Conservation (phyloP, 2,888 invertebrate genomes). For the Leucophenga montana region DNA sequence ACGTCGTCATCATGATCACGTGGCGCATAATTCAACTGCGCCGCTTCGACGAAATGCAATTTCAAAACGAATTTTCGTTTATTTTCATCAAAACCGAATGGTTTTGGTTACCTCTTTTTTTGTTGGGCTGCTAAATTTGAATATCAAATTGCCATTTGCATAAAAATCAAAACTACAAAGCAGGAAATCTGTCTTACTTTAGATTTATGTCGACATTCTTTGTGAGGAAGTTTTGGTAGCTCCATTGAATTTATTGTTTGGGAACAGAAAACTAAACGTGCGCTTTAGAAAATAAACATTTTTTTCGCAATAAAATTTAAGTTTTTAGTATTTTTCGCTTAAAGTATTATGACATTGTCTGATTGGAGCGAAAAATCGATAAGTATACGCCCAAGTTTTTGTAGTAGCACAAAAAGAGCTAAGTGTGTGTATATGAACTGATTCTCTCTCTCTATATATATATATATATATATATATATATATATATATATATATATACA, state of each 20-base stretch:
- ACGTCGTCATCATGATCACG: slow-evolving; percentile 18
- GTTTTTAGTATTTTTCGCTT: slow-evolving; percentile 1
- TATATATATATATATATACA: slow-evolving; percentile 50
- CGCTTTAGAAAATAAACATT: too few species aligned
- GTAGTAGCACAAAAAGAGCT: too few species aligned
- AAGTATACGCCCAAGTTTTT: slow-evolving; percentile 15
- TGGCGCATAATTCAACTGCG: slow-evolving; percentile 24
- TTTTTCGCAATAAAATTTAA: not conserved
- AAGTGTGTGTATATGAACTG: too few species aligned
- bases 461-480: not conserved
- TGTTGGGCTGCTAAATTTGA: slow-evolving; percentile 14
- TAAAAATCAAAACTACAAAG: slow-evolving; percentile 53
- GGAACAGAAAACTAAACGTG: not conserved
- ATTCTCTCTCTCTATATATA: too few species aligned
- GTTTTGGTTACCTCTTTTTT: slow-evolving; percentile 16
- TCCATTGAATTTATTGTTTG: slow-evolving; percentile 1
- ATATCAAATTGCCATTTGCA: slow-evolving; percentile 53
- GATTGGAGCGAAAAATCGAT: slow-evolving; percentile 20
- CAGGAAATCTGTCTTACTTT: slow-evolving; percentile 22
- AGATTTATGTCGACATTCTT: slow-evolving; percentile 25
- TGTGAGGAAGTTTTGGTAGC: not conserved
- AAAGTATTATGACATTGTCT: not conserved
- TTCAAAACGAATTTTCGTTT: slow-evolving; percentile 25
- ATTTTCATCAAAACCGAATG: slow-evolving; percentile 19
- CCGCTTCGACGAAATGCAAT: not conserved